Base-by-base conservation (phyloP, 2,113 vertebrate species). In the Triplophysa tibetana region DNA sequence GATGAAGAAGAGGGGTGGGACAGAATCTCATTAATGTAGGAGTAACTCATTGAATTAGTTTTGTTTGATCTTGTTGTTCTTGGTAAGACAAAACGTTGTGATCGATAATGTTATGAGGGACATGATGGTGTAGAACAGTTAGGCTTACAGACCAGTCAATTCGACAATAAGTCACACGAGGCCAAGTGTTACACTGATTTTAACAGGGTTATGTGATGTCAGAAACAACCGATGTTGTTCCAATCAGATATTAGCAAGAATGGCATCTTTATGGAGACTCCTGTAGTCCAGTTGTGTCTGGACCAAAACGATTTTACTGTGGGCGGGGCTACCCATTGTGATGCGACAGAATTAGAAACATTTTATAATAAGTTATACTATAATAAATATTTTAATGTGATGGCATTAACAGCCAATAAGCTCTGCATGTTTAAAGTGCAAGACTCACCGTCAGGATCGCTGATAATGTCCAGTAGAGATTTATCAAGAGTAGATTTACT, bases 401-500 rank as follows among this genome's bases (percentile, higher is more conserved):
- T 45, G 43, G 11, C 11, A 45, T 2, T 45, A 45, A 38, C 33
- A 38, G 33, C 33, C 33, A 38, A 45, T 45, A 45, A 45, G 43
- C 43, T 45, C 43, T 0, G 43, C 11, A 12, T 45, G 43, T 45
- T 12, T 45, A 45, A 45, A 9, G n/a, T 21, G n/a, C 21, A 24
- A 80, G 81, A 90, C 93, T 88, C 90, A 99, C 98, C 98, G 78
- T 99, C 96, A 66, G 98, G 97, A 85, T 98, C 97, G 83, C 95
- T 97, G 92, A 99, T 98, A 88, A 98, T 93, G 86, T 99, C 98
- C 90, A 99, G 92, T 81, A 99, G 94, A 50, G 98, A 98, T 88
- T 99, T 99, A 86, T 99, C 97, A 83, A 98, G 87, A 68, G 95
- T 96, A 12, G 95, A 95, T 85, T 99, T 99, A 91, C 96, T 98